Conservation (phyloP, 2,797 vertebrate genomes). For the Coregonus suidteri region DNA sequence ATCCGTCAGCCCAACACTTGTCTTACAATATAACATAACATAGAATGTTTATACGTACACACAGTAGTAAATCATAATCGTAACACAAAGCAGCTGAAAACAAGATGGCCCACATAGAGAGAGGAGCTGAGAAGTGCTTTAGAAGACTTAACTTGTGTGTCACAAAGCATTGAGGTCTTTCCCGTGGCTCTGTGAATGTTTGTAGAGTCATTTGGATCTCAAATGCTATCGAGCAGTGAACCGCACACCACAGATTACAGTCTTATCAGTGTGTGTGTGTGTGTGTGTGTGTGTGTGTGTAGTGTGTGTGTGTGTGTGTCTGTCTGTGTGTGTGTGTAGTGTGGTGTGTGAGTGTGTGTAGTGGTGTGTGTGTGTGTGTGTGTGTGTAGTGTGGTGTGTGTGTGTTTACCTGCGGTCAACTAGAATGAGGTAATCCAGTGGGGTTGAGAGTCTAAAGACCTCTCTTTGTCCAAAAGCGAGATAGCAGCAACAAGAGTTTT, state of each 20-base stretch:
- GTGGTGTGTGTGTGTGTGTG: not conserved
- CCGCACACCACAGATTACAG: not conserved
- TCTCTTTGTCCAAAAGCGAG: not conserved
- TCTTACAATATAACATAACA: too few species aligned
- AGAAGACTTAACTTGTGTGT: not conserved
- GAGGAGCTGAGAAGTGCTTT: not conserved
- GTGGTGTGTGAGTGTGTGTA: not conserved
- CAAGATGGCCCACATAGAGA: not conserved
- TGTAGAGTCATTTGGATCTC: not conserved
- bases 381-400: not conserved
- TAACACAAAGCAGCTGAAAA: not conserved
- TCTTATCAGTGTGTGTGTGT: slow-evolving; percentile 8
- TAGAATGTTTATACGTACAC: too few species aligned
- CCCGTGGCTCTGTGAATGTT: not conserved
- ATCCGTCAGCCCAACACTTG: not conserved
- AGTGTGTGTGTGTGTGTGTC: not conserved
- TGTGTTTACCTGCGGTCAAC: not conserved
- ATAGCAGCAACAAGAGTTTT: not conserved
- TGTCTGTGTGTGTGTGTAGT: not conserved
- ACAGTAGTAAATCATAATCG: not conserved
- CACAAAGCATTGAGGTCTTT: not conserved
- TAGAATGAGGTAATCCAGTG: not conserved
- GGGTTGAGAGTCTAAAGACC: not conserved
- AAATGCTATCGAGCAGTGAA: not conserved
- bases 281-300: not conserved